Conservation (phyloP, 2,797 vertebrate genomes). For the Hafferia zeledoni region DNA sequence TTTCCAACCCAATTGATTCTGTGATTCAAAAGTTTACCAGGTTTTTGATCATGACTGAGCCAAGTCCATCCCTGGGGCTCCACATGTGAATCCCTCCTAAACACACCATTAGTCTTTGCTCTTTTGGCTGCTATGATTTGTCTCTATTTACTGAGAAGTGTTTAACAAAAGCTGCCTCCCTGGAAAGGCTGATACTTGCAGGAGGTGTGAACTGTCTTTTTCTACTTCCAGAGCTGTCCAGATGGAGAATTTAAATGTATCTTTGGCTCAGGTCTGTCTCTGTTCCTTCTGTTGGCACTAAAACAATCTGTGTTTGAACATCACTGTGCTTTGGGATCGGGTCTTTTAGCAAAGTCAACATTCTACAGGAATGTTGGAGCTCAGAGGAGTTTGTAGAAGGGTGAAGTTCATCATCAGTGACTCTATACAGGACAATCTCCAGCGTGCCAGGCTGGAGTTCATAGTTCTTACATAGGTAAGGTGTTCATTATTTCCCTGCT, state of each 20-base stretch:
- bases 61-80: neutral
- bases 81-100: neutral
- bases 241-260: neutral
- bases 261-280: neutral
- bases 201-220: neutral
- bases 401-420: neutral
- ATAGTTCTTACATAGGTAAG: neutral
- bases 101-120: neutral
- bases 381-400: neutral
- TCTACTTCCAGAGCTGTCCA: neutral
- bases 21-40: neutral
- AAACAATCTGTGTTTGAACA: neutral
- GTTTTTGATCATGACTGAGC: neutral
- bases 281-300: neutral
- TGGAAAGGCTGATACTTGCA: neutral
- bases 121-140: neutral
- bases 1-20: too few relatives aligned
- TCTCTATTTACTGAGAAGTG: neutral
- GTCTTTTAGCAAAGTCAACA: fast-evolving
- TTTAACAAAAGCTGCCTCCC: neutral
- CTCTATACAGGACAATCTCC: neutral
- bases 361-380: neutral
- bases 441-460: neutral
- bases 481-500: neutral
- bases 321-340: neutral